Evolutionary conservation across 2,113 vertebrate species (phyloP).

Genomic region (Sapayoa aenigma): DNA sequence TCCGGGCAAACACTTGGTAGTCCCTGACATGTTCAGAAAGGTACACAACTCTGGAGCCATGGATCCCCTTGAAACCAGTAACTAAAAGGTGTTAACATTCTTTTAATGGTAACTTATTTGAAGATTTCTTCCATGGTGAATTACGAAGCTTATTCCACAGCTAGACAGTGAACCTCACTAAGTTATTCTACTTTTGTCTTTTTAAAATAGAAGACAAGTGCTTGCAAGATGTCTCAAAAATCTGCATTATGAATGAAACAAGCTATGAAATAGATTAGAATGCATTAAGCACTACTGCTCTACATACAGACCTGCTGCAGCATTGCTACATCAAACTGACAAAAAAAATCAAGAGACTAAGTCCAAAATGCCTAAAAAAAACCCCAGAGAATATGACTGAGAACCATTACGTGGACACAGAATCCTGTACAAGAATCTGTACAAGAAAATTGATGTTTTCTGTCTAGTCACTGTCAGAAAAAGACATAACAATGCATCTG

Average conservation of each 20-base stretch:
- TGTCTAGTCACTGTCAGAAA: background rate
- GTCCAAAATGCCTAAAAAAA: background rate
- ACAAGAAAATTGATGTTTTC: background rate
- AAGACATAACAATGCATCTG: background rate
- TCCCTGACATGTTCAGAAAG: background rate
- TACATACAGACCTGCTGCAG: background rate
- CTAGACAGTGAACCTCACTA: background rate
- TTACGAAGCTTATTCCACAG: background rate
- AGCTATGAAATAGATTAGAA: constrained; percentile 11
- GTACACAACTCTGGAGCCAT: background rate
- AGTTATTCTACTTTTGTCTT: background rate
- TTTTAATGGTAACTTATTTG: background rate
- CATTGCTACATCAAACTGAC: background rate
- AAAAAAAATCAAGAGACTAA: background rate
- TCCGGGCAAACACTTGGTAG: background rate
- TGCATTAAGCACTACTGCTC: background rate
- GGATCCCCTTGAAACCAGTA: background rate
- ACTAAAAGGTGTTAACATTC: background rate
- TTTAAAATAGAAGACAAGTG: background rate
- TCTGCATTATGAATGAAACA: background rate
- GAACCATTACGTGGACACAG: background rate
- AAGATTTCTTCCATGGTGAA: background rate
- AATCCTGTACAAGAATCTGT: background rate
- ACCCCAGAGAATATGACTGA: background rate
- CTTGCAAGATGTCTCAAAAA: background rate